These are phyloP conservation scores for Pogona vitticeps DNA, from an alignment of 2,113 vertebrate species.

Conservation along the genomic window DNA sequence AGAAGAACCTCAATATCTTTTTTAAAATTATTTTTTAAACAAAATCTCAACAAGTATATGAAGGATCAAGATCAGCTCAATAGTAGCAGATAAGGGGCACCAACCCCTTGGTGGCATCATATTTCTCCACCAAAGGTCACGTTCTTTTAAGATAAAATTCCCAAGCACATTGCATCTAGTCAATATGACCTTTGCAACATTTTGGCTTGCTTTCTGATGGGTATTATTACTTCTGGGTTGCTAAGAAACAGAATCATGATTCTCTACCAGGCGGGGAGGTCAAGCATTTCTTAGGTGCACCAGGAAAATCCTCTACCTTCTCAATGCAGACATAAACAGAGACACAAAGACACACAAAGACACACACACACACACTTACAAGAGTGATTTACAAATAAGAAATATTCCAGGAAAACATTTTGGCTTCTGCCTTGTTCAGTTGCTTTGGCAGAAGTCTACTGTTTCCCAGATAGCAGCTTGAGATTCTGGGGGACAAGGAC, in stretches of 20 bases:
- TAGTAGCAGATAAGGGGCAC: not conserved
- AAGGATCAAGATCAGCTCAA: not conserved
- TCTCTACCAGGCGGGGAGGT: not conserved
- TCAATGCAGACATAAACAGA: not conserved
- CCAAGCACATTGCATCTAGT: too few species aligned
- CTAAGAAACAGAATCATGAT: constrained; percentile 32
- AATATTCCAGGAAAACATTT: too few species aligned
- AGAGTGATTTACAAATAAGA: too few species aligned
- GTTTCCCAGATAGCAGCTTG: too few species aligned
- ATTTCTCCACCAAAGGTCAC: too few species aligned
- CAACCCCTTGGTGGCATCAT: not conserved
- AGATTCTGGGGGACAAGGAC: too few species aligned
- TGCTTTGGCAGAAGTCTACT: too few species aligned
- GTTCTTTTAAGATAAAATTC: not conserved
- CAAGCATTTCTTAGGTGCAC: not conserved
- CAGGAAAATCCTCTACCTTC: not conserved
- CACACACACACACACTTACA: too few species aligned
- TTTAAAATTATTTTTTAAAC: not conserved
- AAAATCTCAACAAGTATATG: not conserved
- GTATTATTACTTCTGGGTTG: not conserved
- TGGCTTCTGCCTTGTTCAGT: not conserved
- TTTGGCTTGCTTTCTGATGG: not conserved
- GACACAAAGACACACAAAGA: too few species aligned
- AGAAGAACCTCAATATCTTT: too few species aligned
- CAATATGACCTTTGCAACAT: not conserved